These are phyloP conservation scores for Esox niger DNA, from an alignment of 2,113 vertebrate species.

Conservation along the genomic window DNA sequence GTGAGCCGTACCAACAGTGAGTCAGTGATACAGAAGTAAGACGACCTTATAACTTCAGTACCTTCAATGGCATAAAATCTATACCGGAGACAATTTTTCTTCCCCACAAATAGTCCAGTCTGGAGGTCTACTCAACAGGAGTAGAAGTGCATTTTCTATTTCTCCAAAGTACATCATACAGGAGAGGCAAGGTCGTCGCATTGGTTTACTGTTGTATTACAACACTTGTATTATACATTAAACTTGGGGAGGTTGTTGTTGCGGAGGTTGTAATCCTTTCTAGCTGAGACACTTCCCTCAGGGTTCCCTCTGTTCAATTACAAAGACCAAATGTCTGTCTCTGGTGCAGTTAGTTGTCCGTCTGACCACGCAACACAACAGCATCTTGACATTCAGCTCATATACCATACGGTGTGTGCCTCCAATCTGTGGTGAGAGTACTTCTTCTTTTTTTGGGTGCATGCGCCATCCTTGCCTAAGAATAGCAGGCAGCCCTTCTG, in stretches of 20 bases:
- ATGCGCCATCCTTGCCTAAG: slow-evolving; percentile 25
- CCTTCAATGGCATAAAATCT: background rate
- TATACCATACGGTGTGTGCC: background rate
- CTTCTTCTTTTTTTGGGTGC: slow-evolving; percentile 7
- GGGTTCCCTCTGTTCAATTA: background rate
- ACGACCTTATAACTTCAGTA: background rate
- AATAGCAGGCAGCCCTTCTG: slow-evolving; percentile 16
- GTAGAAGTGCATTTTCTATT: too few species aligned
- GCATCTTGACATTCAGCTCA: background rate
- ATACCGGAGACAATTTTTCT: background rate
- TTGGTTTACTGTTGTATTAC: too few species aligned
- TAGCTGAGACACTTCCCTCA: background rate
- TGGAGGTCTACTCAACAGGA: too few species aligned
- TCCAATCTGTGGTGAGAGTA: background rate
- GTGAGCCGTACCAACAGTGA: too few species aligned
- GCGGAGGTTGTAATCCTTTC: too few species aligned
- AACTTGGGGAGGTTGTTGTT: too few species aligned
- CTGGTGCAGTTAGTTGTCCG: background rate
- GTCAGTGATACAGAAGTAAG: too few species aligned
- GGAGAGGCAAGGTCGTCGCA: too few species aligned
- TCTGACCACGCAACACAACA: background rate
- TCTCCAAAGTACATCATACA: too few species aligned
- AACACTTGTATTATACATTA: too few species aligned
- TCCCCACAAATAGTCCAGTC: too few species aligned
- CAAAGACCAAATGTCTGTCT: background rate